Base-by-base conservation (phyloP, 2,888 invertebrate species). In the Drosophila borealis region DNA sequence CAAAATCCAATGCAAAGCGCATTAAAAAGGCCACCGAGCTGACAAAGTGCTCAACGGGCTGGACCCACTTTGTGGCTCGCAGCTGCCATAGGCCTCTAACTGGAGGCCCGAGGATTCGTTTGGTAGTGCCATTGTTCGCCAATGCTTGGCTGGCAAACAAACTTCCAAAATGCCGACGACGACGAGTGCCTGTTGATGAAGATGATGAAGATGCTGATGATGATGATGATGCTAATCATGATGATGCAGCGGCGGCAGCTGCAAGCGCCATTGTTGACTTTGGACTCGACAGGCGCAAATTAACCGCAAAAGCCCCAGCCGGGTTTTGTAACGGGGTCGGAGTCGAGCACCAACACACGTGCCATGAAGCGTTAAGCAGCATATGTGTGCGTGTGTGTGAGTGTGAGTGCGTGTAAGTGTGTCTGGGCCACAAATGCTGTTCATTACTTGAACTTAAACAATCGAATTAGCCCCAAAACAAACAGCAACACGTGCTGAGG, bases 361-460 rank as follows among this genome's bases (percentile, higher is more conserved):
- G 74, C 69, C 61, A 56, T 55, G 55, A 39, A 79, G 66, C 49
- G 45, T 54, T 66, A 74, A 64, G 59, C 57, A 73, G 62, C 34
- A 36, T 39, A 4, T 53, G 19, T 46, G 44, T 36, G 34, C 41
- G 42, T 33, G 29, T 45, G 39, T 41, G 25, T 59, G 39, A n/a
- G n/a, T 62, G 41, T 56, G 56, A 34, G 29, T 29, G 29, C 29
- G 50, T 39, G 55, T 39, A 33, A 62, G 42, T 45, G 59, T 42
- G 41, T 41, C 14, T 48, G 19, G 6, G 56, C 62, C 62, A 53
- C 64, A 73, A 68, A 67, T 45, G 55, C 71, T 64, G 63, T 65
- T 68, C 81, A 81, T 78, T 74, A 85, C 82, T 74, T 81, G 69
- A 55, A 69, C 73, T 65, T 59, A 83, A 86, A 69, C 87, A 83